phyloP scores from a whole-genome alignment of 1,140 invertebrate genomes.

The Hirudo medicinalis region DNA sequence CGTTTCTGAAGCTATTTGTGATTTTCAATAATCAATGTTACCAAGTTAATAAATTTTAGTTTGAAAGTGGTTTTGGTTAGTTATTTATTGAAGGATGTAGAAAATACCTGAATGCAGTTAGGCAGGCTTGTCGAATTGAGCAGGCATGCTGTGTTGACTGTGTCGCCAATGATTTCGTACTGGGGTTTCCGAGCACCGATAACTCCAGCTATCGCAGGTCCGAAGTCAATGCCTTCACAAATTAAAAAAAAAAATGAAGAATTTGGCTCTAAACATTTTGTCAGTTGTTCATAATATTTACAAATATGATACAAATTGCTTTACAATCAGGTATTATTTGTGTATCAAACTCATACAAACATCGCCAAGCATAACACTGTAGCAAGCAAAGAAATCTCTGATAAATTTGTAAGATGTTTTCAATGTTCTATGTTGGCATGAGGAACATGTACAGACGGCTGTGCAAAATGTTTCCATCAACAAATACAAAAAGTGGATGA shows the following conservation, averaged over 20 bases:
- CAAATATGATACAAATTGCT: too few relatives aligned
- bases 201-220: slow-evolving; percentile 75
- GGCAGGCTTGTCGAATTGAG: slow-evolving; percentile 92
- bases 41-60: background rate
- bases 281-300: too few relatives aligned
- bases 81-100: background rate
- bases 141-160: slow-evolving; percentile 83
- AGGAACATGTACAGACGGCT: too few relatives aligned
- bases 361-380: too few relatives aligned
- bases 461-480: too few relatives aligned
- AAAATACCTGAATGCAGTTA: slow-evolving; percentile 70
- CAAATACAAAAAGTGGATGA: too few relatives aligned
- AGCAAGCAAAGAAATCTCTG: too few relatives aligned
- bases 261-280: too few relatives aligned
- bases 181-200: slow-evolving; percentile 72
- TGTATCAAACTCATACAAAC: too few relatives aligned
- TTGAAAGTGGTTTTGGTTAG: background rate
- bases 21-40: background rate
- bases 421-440: too few relatives aligned
- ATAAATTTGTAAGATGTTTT: too few relatives aligned
- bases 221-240: slow-evolving; percentile 40
- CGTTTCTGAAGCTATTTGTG: background rate
- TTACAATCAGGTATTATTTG: too few relatives aligned
- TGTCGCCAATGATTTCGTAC: slow-evolving; percentile 57
- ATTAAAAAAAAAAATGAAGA: background rate